Base-by-base conservation (phyloP, 2,113 vertebrate species). In the Cavia porcellus region DNA sequence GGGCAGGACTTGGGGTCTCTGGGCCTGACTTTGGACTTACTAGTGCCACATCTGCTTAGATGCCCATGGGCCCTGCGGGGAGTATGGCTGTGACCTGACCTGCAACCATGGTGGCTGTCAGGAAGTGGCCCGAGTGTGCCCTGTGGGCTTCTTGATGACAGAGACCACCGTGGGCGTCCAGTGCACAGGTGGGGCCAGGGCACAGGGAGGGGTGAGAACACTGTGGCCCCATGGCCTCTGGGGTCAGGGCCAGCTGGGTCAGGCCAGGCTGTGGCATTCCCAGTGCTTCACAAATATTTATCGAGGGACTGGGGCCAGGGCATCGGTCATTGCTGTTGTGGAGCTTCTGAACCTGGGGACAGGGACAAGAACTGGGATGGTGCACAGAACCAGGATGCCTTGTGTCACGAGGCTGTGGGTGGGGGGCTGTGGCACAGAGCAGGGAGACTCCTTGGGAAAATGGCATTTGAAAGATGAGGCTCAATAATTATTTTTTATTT, bases 21-120 rank as follows among this genome's bases (percentile, higher is more conserved):
- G 13, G 42, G 45, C 12, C 12, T 72, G 68, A 28, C 7, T n/a
- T 5, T 5, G 0, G 2, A 68, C 79, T 96, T 52, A 95, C 1
- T 0, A 1, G 7, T 50, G 17, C 1, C 0, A 0, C 38, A 12
- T 55, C 0, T 64, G 2, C 97, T 97, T 93, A 98, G 98, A 98
- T 35, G 83, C 92, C 0, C 87, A 92, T 0, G 97, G 97, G 32
- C 94, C 96, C 0, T 99, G 99, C 0, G 99, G 99, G 42, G 99
- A 99, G 25, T 99, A 99, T 0, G 99, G 99, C 95, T 99, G 99
- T 0, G 98, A 99, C 96, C 97, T 99, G 8, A 91, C 97, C 92
- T 99, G 99, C 66, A 99, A 99, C 97, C 98, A 99, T 0, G 99
- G 99, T 0, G 99, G 99, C 75, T 99, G 99, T 96, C 98, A 98